Evolutionary conservation across 2,888 invertebrate genomes (phyloP).

Genomic region (Myopa testacea): DNA sequence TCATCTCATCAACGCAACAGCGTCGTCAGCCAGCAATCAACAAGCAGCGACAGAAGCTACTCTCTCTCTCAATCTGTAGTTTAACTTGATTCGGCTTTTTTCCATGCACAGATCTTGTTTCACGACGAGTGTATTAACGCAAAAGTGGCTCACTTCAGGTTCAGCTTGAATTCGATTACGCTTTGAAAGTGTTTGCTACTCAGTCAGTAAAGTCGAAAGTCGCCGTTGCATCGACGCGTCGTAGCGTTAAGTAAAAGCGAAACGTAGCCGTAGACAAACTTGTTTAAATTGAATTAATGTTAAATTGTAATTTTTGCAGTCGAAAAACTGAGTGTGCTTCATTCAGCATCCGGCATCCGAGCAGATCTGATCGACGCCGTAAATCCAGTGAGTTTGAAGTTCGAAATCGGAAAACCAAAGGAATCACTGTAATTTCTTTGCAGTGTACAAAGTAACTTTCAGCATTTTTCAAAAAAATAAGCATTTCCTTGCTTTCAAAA

Average conservation of each 20-base stretch:
- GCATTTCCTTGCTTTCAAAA: too few species aligned
- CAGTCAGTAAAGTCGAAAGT: neutral
- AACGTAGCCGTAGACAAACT: conserved; percentile 18
- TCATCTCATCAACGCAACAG: neutral
- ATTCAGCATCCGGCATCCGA: conserved; percentile 26
- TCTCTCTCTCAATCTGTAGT: too few species aligned
- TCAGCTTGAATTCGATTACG: too few species aligned
- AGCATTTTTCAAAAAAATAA: too few species aligned
- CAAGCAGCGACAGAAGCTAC: too few species aligned
- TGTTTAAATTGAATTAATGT: conserved; percentile 29
- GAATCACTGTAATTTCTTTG: neutral
- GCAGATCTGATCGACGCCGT: neutral
- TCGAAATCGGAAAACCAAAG: conserved; percentile 13
- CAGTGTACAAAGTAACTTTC: neutral
- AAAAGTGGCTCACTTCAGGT: too few species aligned
- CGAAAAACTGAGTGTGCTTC: neutral
- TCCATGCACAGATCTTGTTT: too few species aligned
- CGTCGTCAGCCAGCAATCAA: too few species aligned
- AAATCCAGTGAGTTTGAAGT: neutral
- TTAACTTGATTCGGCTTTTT: too few species aligned
- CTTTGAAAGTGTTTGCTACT: too few species aligned
- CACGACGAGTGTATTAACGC: too few species aligned
- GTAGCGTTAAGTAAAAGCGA: conserved; percentile 18
- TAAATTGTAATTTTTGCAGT: conserved; percentile 22
- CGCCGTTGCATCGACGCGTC: neutral